phyloP scores from a whole-genome alignment of 2,888 invertebrate genomes.

The Ptycholaimellus sp. region DNA sequence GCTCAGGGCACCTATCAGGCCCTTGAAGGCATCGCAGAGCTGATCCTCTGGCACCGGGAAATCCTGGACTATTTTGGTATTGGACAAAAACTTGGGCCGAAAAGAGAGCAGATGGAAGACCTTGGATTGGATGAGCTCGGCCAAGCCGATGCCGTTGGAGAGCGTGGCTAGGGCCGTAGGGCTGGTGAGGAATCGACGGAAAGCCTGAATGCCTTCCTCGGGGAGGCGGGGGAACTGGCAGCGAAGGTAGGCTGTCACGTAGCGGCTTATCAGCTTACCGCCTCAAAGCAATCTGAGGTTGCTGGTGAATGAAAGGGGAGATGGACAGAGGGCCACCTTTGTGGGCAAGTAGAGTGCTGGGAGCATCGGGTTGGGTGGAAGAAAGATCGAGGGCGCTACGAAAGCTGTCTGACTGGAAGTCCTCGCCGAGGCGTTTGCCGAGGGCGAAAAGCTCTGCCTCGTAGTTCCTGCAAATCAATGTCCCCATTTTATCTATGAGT shows the following conservation, averaged over 20 bases:
- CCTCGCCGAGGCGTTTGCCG: conserved; percentile 35
- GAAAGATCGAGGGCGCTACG: conserved; percentile 40
- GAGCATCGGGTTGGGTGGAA: conserved; percentile 46
- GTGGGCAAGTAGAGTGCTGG: too few species aligned
- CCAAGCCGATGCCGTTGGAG: conserved; percentile 1
- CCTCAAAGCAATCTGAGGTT: too few species aligned
- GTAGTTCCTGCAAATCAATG: conserved; percentile 20
- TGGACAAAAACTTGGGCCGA: conserved; percentile 1
- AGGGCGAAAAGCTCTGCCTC: conserved; percentile 19
- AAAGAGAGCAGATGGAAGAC: conserved; percentile 7
- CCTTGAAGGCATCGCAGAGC: conserved; percentile 49
- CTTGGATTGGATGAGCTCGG: conserved; percentile 4
- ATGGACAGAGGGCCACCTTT: too few species aligned
- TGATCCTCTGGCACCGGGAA: conserved; percentile 42
- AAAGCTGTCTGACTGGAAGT: conserved; percentile 46
- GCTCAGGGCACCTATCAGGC: conserved; percentile 58
- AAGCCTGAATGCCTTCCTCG: conserved; percentile 46
- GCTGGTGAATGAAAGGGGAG: too few species aligned
- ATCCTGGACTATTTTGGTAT: conserved; percentile 36
- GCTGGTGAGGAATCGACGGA: conserved; percentile 45
- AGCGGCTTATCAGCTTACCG: too few species aligned
- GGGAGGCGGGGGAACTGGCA: conserved; percentile 47
- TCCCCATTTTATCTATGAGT: too few species aligned
- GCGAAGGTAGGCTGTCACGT: conserved; percentile 44
- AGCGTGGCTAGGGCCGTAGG: conserved; percentile 50